phyloP scores from a whole-genome alignment of 1,140 invertebrate genomes.

The Anastrepha ludens region DNA sequence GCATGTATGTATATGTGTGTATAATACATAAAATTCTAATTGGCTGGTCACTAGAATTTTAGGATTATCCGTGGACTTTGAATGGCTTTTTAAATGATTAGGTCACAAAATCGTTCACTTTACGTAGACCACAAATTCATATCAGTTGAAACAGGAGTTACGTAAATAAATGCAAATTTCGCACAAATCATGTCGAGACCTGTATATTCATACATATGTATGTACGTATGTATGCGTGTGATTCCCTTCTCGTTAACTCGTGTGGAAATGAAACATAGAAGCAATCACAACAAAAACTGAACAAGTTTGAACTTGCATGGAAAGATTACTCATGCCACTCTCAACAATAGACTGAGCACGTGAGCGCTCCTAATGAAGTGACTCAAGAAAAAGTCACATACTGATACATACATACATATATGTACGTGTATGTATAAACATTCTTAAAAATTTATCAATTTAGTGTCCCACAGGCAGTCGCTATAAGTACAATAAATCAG shows the following conservation, averaged over 20 bases:
- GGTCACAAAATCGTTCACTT: neutral
- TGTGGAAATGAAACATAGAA: neutral
- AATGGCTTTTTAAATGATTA: neutral
- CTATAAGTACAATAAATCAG: too few species aligned
- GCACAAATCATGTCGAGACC: too few species aligned
- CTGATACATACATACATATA: neutral
- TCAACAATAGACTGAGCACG: neutral
- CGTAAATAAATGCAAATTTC: too few species aligned
- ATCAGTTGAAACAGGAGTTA: too few species aligned
- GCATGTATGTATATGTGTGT: neutral
- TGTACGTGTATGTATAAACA: too few species aligned
- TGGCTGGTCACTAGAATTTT: conserved; percentile 35
- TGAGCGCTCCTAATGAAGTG: neutral
- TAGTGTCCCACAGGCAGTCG: too few species aligned
- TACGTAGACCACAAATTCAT: neutral
- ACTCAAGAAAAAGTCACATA: neutral
- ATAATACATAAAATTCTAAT: conserved; percentile 42
- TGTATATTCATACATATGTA: too few species aligned
- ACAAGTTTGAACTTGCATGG: neutral
- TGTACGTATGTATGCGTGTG: neutral
- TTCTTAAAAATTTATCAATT: too few species aligned
- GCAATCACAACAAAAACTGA: neutral
- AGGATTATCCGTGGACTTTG: neutral
- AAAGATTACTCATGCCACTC: neutral
- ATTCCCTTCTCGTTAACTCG: neutral